Evolutionary conservation across 2,797 vertebrate species (phyloP).

Genomic region (Chrosomus eos): DNA sequence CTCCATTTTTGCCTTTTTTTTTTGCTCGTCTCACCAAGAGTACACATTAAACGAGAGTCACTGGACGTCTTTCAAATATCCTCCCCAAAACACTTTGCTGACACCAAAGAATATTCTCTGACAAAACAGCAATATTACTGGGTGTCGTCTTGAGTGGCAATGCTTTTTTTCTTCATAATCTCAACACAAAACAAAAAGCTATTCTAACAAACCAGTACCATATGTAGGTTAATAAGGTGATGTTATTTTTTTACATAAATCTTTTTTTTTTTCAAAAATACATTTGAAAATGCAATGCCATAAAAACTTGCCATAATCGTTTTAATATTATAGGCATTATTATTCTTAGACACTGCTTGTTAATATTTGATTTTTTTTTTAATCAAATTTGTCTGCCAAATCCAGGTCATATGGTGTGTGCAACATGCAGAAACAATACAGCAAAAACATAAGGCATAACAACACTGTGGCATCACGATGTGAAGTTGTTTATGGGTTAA

Average conservation of each 20-base stretch:
- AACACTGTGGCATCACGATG: not conserved
- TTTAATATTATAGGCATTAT: not conserved
- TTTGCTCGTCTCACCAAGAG: constrained; percentile 19
- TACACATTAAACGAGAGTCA: constrained; percentile 11
- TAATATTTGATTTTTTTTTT: no score
- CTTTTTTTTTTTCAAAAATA: not conserved
- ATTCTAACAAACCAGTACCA: not conserved
- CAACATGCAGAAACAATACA: not conserved
- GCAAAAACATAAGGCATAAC: not conserved
- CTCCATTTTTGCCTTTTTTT: constrained; percentile 31
- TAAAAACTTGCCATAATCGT: not conserved
- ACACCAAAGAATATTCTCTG: constrained; percentile 34
- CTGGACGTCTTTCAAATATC: constrained; percentile 29
- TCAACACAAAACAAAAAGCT: not conserved
- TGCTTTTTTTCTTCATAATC: constrained; percentile 57
- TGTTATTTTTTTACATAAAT: not conserved
- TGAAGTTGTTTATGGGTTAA: not conserved
- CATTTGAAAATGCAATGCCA: not conserved
- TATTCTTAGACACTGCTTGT: not conserved
- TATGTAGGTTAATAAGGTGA: not conserved
- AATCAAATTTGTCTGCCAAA: not conserved
- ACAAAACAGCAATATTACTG: not conserved
- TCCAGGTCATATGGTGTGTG: not conserved
- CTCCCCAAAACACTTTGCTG: constrained; percentile 25
- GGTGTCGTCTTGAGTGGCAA: constrained; percentile 51